phyloP scores from a whole-genome alignment of 2,888 invertebrate genomes.

The Limnephilus rhombicus region DNA sequence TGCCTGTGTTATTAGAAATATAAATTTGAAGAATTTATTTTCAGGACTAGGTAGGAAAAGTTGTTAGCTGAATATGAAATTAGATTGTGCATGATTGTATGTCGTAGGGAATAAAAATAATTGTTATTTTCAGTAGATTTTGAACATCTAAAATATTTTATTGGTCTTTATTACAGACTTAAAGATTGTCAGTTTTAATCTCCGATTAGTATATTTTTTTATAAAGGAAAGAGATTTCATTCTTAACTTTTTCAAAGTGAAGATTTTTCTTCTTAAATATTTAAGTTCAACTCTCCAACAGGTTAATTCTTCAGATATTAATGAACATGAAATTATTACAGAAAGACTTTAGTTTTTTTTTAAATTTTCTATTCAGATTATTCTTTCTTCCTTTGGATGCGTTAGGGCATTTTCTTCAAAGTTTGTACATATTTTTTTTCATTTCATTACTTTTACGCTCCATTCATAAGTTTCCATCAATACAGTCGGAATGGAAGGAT shows the following conservation, averaged over 20 bases:
- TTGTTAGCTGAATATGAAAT: background rate
- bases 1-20: constrained; percentile 22
- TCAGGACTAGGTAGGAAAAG: background rate
- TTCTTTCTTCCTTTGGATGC: no score
- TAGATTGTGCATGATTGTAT: constrained; percentile 30
- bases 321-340: background rate
- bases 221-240: background rate
- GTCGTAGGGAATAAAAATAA: background rate
- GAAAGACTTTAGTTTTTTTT: background rate
- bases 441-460: no score
- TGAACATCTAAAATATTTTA: background rate
- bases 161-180: background rate
- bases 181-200: background rate
- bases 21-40: background rate
- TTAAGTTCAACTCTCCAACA: no score
- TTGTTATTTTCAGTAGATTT: background rate
- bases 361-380: no score
- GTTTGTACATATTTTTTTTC: no score
- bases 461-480: no score
- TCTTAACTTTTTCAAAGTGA: no score
- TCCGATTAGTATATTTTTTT: background rate
- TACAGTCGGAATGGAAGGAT: no score
- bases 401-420: no score
- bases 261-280: background rate
- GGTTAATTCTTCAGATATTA: background rate